Evolutionary conservation across 2,888 invertebrate species (phyloP).

Genomic region (Anarsia innoxiella): DNA sequence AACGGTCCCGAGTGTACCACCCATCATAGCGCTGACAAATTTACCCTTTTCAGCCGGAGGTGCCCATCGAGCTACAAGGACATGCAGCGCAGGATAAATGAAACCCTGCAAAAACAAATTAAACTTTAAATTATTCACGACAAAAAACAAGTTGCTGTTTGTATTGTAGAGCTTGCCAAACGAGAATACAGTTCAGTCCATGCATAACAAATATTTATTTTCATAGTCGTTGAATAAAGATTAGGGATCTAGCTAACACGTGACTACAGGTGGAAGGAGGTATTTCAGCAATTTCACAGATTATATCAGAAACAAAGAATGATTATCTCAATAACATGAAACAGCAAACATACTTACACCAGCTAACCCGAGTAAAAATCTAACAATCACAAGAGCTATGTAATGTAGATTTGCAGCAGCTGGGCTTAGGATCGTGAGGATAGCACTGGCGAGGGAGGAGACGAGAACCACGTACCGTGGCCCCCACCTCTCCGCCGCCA

Average conservation of each 20-base stretch:
- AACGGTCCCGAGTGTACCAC: constrained; percentile 83
- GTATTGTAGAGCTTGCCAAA: too few relatives aligned
- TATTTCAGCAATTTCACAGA: too few relatives aligned
- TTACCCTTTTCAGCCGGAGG: constrained; percentile 84
- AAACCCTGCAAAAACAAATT: constrained; percentile 74
- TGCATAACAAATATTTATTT: too few relatives aligned
- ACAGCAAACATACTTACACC: constrained; percentile 63
- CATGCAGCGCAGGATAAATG: constrained; percentile 78
- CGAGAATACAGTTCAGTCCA: too few relatives aligned
- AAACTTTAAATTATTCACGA: not conserved
- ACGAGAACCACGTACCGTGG: constrained; percentile 75
- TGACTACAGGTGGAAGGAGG: too few relatives aligned
- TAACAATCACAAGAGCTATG: constrained; percentile 68
- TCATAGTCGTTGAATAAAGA: too few relatives aligned
- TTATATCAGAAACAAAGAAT: too few relatives aligned
- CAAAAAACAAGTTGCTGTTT: not conserved
- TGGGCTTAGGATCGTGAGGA: constrained; percentile 77
- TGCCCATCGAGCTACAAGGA: constrained; percentile 81
- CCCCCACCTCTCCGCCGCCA: constrained; percentile 80
- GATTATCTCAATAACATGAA: too few relatives aligned
- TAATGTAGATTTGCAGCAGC: constrained; percentile 74
- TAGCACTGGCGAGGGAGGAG: constrained; percentile 62
- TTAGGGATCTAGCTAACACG: too few relatives aligned
- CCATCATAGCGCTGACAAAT: constrained; percentile 82
- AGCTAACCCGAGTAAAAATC: constrained; percentile 77